A percentile compares a stretch with the other conserved stretches of the same genome.
Conservation (phyloP, 2,888 invertebrate genomes). For the Sinotaia quadrata region DNA sequence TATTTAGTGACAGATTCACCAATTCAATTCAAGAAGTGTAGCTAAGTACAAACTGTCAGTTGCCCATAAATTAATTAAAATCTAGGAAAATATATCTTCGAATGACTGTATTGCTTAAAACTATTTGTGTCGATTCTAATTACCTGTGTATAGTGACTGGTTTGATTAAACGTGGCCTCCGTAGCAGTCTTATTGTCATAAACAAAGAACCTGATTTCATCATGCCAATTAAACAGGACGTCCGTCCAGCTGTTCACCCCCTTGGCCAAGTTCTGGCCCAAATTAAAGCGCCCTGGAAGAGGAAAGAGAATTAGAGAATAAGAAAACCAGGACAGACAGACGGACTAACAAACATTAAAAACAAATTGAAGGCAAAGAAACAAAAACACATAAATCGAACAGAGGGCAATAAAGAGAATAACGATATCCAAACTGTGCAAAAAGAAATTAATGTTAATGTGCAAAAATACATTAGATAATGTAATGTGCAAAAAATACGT, state of each 20-base stretch:
- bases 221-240: constrained; percentile 17
- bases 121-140: neutral
- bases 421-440: no score
- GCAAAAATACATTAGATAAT: no score
- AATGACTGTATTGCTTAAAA: neutral
- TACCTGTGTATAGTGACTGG: constrained; percentile 32
- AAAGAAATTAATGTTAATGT: no score
- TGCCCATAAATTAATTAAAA: neutral
- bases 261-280: constrained; percentile 28
- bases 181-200: neutral
- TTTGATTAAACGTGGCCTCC: neutral
- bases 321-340: no score
- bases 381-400: no score
- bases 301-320: neutral
- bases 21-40: neutral
- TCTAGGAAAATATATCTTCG: neutral
- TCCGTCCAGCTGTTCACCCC: neutral
- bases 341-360: no score
- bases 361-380: no score
- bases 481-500: no score
- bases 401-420: no score
- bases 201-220: constrained; percentile 14
- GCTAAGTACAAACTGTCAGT: neutral
- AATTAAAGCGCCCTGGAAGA: neutral
- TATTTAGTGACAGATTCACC: neutral